Conservation (phyloP, 1,140 invertebrate genomes). For the Thaumatotibia leucotreta region DNA sequence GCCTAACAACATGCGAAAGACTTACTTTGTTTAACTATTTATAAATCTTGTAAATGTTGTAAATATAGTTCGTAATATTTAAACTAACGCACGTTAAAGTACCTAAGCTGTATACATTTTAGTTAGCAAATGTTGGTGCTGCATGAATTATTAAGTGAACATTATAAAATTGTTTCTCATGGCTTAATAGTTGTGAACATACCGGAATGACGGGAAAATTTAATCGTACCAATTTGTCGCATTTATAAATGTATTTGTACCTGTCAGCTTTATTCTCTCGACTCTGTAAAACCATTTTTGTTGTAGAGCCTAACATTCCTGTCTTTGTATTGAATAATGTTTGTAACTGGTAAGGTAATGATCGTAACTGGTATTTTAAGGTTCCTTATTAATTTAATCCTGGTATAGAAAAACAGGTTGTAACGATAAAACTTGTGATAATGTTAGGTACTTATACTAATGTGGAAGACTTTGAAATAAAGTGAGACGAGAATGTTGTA, state of each 20-base stretch:
- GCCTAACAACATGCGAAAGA: slow-evolving; percentile 67
- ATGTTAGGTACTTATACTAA: slow-evolving; percentile 60
- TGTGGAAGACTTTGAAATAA: slow-evolving; percentile 31
- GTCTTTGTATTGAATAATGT: slow-evolving; percentile 25
- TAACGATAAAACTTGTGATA: slow-evolving; percentile 62
- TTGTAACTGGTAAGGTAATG: slow-evolving; percentile 40
- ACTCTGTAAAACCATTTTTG: background rate
- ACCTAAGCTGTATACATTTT: slow-evolving; percentile 11
- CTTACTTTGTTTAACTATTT: slow-evolving; percentile 62
- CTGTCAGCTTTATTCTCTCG: slow-evolving; percentile 8
- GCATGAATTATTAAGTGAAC: slow-evolving; percentile 16
- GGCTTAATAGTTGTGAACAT: background rate
- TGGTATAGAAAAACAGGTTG: slow-evolving; percentile 27
- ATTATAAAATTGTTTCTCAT: slow-evolving; percentile 9
- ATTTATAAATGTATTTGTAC: slow-evolving; percentile 15
- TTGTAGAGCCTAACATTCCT: slow-evolving; percentile 39
- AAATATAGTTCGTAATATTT: slow-evolving; percentile 20
- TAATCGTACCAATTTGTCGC: slow-evolving; percentile 13
- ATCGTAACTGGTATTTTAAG: slow-evolving; percentile 18
- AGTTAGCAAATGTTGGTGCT: slow-evolving; percentile 40
- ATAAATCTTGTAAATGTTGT: slow-evolving; percentile 41
- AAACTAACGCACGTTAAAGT: slow-evolving; percentile 21
- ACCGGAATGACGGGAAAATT: background rate
- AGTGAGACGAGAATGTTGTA: slow-evolving; percentile 35
- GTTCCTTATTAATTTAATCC: slow-evolving; percentile 55